A percentile compares a stretch with the other conserved stretches of the same genome.
Evolutionary conservation across 1,140 invertebrate species (phyloP).

Genomic region (Heliconius eleuchia): DNA sequence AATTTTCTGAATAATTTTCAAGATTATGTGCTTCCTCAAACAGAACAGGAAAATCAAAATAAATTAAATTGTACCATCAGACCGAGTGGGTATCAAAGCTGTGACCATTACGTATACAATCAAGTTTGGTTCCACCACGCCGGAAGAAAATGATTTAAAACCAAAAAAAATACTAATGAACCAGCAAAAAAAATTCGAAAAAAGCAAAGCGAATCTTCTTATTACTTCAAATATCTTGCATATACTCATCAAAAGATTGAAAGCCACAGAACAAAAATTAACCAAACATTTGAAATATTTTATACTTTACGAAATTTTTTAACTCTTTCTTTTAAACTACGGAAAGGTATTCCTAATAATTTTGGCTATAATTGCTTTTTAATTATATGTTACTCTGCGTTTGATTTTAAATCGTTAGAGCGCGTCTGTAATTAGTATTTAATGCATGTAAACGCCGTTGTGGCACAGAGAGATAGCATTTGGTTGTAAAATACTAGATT

Average conservation of each 20-base stretch:
- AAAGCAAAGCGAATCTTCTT: too few relatives aligned
- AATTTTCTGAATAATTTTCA: too few relatives aligned
- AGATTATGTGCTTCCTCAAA: too few relatives aligned
- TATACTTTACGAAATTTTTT: conserved; percentile 36
- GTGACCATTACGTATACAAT: too few relatives aligned
- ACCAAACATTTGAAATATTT: conserved; percentile 38
- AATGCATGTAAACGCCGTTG: not conserved
- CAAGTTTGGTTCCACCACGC: too few relatives aligned
- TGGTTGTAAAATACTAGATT: not conserved
- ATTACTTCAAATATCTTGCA: not conserved
- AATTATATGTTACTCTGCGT: conserved; percentile 23
- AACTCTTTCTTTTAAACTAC: conserved; percentile 20
- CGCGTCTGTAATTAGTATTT: not conserved
- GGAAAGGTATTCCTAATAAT: conserved; percentile 1
- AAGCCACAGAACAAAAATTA: conserved; percentile 28
- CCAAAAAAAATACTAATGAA: too few relatives aligned
- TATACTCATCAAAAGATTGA: conserved; percentile 27
- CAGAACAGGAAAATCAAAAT: too few relatives aligned
- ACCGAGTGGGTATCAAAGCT: too few relatives aligned
- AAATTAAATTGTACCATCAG: too few relatives aligned
- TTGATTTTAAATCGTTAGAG: conserved; percentile 9
- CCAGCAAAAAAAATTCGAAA: too few relatives aligned
- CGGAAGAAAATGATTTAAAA: too few relatives aligned
- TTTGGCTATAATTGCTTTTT: conserved; percentile 35
- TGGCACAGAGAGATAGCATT: not conserved